These are phyloP conservation scores for Tiaroga cobitis DNA, from an alignment of 2,797 vertebrate genomes.

Conservation along the genomic window DNA sequence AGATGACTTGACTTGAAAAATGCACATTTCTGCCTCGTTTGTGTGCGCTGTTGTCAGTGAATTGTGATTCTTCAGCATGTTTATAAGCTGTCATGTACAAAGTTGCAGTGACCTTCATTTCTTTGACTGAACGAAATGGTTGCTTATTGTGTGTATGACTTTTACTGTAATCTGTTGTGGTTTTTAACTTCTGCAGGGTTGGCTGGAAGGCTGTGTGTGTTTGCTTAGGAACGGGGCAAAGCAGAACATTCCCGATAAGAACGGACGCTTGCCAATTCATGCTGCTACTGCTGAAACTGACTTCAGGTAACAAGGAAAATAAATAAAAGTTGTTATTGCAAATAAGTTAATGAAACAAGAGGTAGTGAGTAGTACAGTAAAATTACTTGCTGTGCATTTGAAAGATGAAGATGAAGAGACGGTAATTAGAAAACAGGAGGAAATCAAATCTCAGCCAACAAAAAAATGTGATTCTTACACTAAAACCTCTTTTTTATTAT, in stretches of 20 bases:
- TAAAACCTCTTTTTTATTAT: too few species aligned
- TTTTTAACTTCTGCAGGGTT: slow-evolving; percentile 75
- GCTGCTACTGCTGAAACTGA: slow-evolving; percentile 86
- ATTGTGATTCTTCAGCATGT: slow-evolving; percentile 1
- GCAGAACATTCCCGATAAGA: slow-evolving; percentile 88
- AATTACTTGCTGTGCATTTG: slow-evolving; percentile 10
- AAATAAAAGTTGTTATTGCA: neutral
- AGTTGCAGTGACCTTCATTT: neutral
- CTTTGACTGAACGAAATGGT: neutral
- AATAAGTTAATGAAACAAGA: neutral
- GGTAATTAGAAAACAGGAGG: slow-evolving; percentile 25
- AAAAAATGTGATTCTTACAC: neutral
- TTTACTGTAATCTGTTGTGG: slow-evolving; percentile 7
- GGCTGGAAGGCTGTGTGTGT: slow-evolving; percentile 88
- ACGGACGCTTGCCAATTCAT: slow-evolving; percentile 85
- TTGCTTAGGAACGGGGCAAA: slow-evolving; percentile 87
- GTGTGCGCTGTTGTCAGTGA: neutral
- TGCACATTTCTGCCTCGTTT: neutral
- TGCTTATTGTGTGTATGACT: neutral
- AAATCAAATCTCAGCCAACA: neutral
- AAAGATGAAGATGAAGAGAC: slow-evolving; percentile 2
- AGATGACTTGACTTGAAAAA: neutral
- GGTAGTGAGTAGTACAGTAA: neutral
- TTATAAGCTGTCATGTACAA: neutral
- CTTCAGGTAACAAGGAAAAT: slow-evolving; percentile 75